These are phyloP conservation scores for Pseudomyrmex flavicornis DNA, from an alignment of 1,140 invertebrate genomes.

Conservation along the genomic window DNA sequence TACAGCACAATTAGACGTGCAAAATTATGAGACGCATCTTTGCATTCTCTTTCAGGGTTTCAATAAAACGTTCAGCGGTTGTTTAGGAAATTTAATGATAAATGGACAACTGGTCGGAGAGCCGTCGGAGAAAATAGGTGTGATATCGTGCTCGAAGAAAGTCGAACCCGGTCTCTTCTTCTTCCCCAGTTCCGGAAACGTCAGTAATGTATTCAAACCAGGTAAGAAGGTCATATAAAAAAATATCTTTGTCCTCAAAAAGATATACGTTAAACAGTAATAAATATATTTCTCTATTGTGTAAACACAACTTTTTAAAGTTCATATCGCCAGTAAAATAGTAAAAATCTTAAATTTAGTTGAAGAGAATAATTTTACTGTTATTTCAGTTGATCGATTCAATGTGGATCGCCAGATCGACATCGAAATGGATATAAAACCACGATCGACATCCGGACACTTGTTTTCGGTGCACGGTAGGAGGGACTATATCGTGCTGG, in stretches of 20 bases:
- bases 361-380: neutral
- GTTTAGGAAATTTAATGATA: slow-evolving; percentile 92
- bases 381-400: slow-evolving; percentile 88
- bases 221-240: slow-evolving; percentile 83
- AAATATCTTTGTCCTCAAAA: neutral
- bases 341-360: neutral
- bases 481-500: slow-evolving; percentile 93
- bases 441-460: slow-evolving; percentile 92
- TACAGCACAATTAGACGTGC: neutral
- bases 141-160: slow-evolving; percentile 92
- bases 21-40: slow-evolving; percentile 74
- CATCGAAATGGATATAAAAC: slow-evolving; percentile 95
- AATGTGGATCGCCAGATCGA: slow-evolving; percentile 91
- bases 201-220: slow-evolving; percentile 87
- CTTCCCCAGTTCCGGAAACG: slow-evolving; percentile 87
- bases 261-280: neutral
- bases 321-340: too few species aligned
- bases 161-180: slow-evolving; percentile 97
- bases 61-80: slow-evolving; percentile 93
- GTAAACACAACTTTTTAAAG: neutral
- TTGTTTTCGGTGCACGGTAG: slow-evolving; percentile 93
- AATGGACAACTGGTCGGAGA: slow-evolving; percentile 88
- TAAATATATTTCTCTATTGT: neutral
- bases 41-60: slow-evolving; percentile 83
- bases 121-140: slow-evolving; percentile 86